Evolutionary conservation across 2,888 invertebrate genomes (phyloP), one percentile per base, ranked within the genome.

Genomic region (Xanthorhoe spadicearia): DNA sequence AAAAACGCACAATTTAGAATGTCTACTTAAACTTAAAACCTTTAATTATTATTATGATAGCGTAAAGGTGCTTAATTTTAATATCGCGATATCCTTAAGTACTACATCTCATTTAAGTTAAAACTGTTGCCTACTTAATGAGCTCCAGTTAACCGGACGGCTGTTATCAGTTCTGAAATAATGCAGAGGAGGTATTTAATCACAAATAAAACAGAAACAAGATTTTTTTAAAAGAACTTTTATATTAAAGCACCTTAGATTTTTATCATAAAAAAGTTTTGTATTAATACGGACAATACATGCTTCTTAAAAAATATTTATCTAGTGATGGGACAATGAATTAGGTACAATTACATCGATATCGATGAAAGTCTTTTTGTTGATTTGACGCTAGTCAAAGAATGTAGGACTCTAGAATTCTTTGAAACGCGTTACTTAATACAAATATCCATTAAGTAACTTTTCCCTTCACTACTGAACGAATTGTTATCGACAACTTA

Each of bases 91-190:
- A 71, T 62, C 60, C 58, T 48, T 60, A 59, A 61, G 66, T 59
- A 61, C 58, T 57, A 62, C 65, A 57, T 70, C 70, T 72, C 60
- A 66, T 66, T 73, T 68, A 71, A 68, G 54, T 63, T 70, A 69
- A 66, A 69, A 68, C 60, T 61, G 53, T 64, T 43, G 70, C 60
- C 68, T 32, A 70, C 70, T 73, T 68, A 70, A 73, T 73, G 70
- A 61, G 53, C 62, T 63, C 70, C 66, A 70, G 62, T 32, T 28
- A 69, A 52, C 68, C 56, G 35, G 38, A 28, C 46, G 52, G 61
- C 58, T 52, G 59, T 66, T 57, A 64, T 61, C 61, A 38, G 55
- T 23, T 43, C 52, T 61, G 48, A 61, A 70, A 63, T 70, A 65
- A 68, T 66, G 52, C 38, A 54, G n/a, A n/a, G n/a, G n/a, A n/a